phyloP scores from a whole-genome alignment of 2,888 invertebrate genomes.

The Ichneumoninae sp. region DNA sequence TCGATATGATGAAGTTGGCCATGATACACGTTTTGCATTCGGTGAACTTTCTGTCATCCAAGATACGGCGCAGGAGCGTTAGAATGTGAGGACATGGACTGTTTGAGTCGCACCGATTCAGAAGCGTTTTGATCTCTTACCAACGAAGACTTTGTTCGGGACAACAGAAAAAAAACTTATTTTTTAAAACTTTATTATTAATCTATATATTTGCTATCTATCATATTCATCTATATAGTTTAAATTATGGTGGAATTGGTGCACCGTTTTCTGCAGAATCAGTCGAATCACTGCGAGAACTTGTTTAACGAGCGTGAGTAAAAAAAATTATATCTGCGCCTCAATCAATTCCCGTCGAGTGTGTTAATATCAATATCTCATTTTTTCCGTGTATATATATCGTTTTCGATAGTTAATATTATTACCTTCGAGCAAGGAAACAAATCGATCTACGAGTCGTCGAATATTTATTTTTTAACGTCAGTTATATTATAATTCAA shows the following conservation, averaged over 20 bases:
- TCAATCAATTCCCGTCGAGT: not conserved
- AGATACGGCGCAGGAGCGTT: not conserved
- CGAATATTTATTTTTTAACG: no score
- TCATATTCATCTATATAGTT: no score
- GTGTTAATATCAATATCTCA: no score
- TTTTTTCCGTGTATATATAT: no score
- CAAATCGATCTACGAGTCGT: no score
- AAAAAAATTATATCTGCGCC: not conserved
- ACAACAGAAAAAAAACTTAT: not conserved
- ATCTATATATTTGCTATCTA: not conserved
- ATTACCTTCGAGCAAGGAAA: no score
- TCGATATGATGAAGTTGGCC: no score
- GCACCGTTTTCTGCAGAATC: slow-evolving; percentile 57
- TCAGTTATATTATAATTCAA: no score
- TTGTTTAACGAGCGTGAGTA: slow-evolving; percentile 60
- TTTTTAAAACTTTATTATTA: no score
- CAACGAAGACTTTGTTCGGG: slow-evolving; percentile 34
- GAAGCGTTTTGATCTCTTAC: slow-evolving; percentile 46
- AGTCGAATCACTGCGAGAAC: slow-evolving; percentile 56
- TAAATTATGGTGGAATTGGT: slow-evolving; percentile 49
- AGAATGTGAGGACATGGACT: slow-evolving; percentile 12
- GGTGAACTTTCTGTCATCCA: no score
- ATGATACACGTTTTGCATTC: no score
- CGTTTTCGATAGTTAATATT: no score
- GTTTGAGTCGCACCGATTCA: slow-evolving; percentile 36